These are phyloP conservation scores for Epiblema foenella DNA, from an alignment of 2,888 invertebrate species.

Conservation along the genomic window DNA sequence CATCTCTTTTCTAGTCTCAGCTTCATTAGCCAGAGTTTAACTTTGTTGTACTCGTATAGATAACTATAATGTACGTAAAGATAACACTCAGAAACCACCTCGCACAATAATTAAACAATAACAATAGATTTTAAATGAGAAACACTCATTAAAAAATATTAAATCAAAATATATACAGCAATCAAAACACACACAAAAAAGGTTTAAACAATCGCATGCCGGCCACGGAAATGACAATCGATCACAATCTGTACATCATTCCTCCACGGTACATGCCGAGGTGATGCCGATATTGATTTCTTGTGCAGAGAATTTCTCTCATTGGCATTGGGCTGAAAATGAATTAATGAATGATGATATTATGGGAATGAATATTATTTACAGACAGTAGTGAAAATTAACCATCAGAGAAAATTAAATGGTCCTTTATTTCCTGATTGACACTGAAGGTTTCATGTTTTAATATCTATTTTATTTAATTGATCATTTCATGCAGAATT, in stretches of 20 bases:
- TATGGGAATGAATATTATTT: slow-evolving; percentile 17
- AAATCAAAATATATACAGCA: slow-evolving; percentile 13
- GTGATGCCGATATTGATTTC: slow-evolving; percentile 19
- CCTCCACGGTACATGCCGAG: slow-evolving; percentile 13
- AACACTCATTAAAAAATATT: not conserved
- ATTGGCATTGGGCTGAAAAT: not conserved
- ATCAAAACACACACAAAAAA: slow-evolving; percentile 11
- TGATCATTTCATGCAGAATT: too few species aligned
- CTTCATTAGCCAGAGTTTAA: too few species aligned
- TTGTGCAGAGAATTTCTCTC: slow-evolving; percentile 14
- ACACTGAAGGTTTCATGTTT: too few species aligned
- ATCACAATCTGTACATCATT: slow-evolving; percentile 38
- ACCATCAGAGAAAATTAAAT: too few species aligned
- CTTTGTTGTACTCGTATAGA: too few species aligned
- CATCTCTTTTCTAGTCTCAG: too few species aligned
- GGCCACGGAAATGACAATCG: slow-evolving; percentile 16
- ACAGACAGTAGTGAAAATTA: slow-evolving; percentile 6
- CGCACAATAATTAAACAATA: too few species aligned
- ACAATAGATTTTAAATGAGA: not conserved
- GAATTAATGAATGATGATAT: slow-evolving; percentile 11
- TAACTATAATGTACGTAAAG: too few species aligned
- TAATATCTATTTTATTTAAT: too few species aligned
- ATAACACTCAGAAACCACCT: too few species aligned
- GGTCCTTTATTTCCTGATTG: too few species aligned
- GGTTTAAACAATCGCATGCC: slow-evolving; percentile 26